These are phyloP conservation scores for Adoxophyes honmai DNA, from an alignment of 1,140 invertebrate genomes.

Conservation along the genomic window DNA sequence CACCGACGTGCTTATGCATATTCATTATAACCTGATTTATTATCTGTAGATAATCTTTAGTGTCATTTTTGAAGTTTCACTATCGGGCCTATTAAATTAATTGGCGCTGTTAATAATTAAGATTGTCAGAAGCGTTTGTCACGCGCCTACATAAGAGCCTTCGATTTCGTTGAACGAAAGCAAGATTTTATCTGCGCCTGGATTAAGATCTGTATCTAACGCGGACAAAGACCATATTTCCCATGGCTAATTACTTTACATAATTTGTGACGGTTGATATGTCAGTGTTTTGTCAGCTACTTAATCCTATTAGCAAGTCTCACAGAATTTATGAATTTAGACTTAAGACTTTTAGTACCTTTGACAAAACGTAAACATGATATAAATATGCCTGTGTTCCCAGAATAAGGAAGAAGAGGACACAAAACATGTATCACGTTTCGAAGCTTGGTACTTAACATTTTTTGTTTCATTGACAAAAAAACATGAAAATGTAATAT, in stretches of 20 bases:
- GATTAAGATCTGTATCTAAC: conserved; percentile 13
- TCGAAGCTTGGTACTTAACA: too few relatives aligned
- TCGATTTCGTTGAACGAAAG: conserved; percentile 37
- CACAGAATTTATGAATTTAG: conserved; percentile 24
- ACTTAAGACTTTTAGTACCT: conserved; percentile 36
- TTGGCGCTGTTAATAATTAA: conserved; percentile 21
- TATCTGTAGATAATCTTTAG: conserved; percentile 21
- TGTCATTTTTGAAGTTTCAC: conserved; percentile 23
- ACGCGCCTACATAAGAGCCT: conserved; percentile 30
- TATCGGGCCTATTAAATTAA: conserved; percentile 28
- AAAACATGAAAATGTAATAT: too few relatives aligned
- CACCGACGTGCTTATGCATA: not conserved
- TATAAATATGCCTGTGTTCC: too few relatives aligned
- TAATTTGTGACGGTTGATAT: conserved; percentile 5
- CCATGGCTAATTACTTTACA: conserved; percentile 6
- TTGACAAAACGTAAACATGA: too few relatives aligned
- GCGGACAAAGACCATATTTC: conserved; percentile 9
- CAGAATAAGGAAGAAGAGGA: too few relatives aligned
- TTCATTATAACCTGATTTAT: not conserved
- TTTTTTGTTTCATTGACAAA: too few relatives aligned
- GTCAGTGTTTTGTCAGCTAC: not conserved
- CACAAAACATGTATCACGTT: too few relatives aligned
- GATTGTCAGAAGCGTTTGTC: conserved; percentile 20
- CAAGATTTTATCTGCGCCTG: conserved; percentile 25
- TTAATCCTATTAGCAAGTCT: not conserved